Evolutionary conservation across 2,888 invertebrate species (phyloP), one percentile per base, ranked within the genome.

Genomic region (Andrena hattorfiana): DNA sequence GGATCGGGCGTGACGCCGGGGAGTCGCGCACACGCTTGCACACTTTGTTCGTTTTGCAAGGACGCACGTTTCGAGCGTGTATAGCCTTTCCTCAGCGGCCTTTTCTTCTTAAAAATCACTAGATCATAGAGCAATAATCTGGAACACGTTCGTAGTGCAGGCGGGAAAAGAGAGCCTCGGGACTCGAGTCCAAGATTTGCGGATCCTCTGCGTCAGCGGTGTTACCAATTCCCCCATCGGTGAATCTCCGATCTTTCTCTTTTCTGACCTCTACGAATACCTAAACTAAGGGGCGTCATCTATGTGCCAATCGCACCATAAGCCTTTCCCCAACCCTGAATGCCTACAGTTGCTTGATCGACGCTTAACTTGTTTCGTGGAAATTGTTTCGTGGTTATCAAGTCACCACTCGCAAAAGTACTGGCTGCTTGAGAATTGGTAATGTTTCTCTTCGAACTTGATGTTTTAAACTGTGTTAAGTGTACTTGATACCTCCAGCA

Each of bases 1-100:
- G 75, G 62, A 63, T 83, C 56, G 71, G 82, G 80, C 82, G 80
- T 80, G 80, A 56, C 75, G 32, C 8, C 23, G 16, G 62, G 30
- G 13, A 51, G 23, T 70, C 56, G 35, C 30, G 10, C 51, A n/a
- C 62, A n/a, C 49, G 23, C n/a, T 60, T 59, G 26, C 26, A 13
- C 26, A 13, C n/a, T 76, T 30, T 4, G 32, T 5, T 13, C 51
- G 5, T 62, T 51, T 70, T 28, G 62, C 49, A 8, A 23, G 42
- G 42, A 16, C 30, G 35, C 26, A 16, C 16, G 28, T 30, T 5
- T 51, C 23, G 13, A 28, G 10, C 49, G 20, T n/a, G 23, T 3
- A 16, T 13, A 62, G 10, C 26, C 13, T 59, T 20, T 51, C 20
- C n/a, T 67, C 20, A 20, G 30, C 4, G 49, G 2, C 1, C 1